Conservation (phyloP, 92 coral and sea anemone species). For the Phenganax stokvisi region DNA sequence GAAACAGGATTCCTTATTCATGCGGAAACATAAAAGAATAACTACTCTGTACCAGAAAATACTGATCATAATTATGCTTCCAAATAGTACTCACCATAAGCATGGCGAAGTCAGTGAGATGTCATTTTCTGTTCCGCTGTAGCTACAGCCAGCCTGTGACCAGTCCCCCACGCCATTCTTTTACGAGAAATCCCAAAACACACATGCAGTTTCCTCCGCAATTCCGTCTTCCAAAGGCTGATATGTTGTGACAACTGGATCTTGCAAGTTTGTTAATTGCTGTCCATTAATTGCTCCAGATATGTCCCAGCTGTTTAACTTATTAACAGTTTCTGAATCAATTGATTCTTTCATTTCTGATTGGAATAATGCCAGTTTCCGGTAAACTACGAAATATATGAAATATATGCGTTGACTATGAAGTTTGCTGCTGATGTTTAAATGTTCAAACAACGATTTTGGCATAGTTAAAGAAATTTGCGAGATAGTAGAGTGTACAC, state of each 20-base stretch:
- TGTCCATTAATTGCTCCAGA: conserved; percentile 2
- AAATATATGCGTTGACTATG: not conserved
- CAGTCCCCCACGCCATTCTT: not conserved
- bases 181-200: conserved; percentile 19
- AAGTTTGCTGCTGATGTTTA: not conserved
- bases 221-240: conserved; percentile 3
- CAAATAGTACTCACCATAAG: not conserved
- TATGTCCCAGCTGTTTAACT: conserved; percentile 1
- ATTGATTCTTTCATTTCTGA: not conserved
- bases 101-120: conserved; percentile 5
- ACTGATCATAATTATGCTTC: too few relatives aligned
- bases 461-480: conserved; percentile 12
- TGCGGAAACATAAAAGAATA: too few relatives aligned
- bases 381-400: not conserved
- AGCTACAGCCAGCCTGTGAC: conserved; percentile 15
- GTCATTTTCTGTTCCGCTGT: not conserved
- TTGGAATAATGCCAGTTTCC: not conserved
- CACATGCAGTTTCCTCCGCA: not conserved
- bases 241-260: conserved; percentile 6
- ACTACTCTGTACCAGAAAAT: too few relatives aligned
- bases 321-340: not conserved
- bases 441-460: conserved; percentile 7
- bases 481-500: not conserved
- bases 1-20: too few relatives aligned
- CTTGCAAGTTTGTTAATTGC: conserved; percentile 2